Base-by-base conservation (phyloP, 2,113 vertebrate genomes). In the Gulo gulo region DNA sequence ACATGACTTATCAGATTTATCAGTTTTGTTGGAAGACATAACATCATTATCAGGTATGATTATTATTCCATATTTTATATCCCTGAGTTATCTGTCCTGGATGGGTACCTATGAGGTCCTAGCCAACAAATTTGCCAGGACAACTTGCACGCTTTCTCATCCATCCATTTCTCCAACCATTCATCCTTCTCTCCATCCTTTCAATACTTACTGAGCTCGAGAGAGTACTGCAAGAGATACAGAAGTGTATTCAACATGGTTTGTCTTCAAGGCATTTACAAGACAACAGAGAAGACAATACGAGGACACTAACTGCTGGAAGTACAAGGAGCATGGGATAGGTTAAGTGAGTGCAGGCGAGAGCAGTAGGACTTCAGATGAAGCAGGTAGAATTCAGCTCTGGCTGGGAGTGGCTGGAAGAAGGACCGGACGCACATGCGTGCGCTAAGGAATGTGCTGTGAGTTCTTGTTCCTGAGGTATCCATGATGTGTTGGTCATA, bases 101-200 rank as follows among this genome's bases (percentile, higher is more conserved):
- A 96, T 45, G 1, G 78, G 90, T 97, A 94, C 59, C 59, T 95
- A 91, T 6, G 61, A 71, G 78, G 61, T 65, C 86, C 84, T 26
- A 94, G 76, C 83, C 84, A 97, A 95, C 76, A 93, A 73, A 94
- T 96, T 67, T 84, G 78, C 84, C 94, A 96, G 94, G 88, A 96
- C 86, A 94, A 94, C 80, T 45, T 69, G 65, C 0, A 8, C 11
- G 55, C 81, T 85, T 95, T 82, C 24, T 94, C 69, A 95, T 31
- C 47, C 89, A 97, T 82, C 83, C 65, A 52, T 94, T 96, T 90
- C 67, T 92, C 88, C 61, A 88, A 57, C 65, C 74, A 96, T 42
- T 74, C 67, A 81, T 91, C 61, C 61, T 96, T 94, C 96, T 81
- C 91, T 69, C 29, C 61, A 71, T 67, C 59, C 83, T 94, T 92